Evolutionary conservation across 2,888 invertebrate species (phyloP), one percentile per base, ranked within the genome.

Genomic region (Pteria penguin): DNA sequence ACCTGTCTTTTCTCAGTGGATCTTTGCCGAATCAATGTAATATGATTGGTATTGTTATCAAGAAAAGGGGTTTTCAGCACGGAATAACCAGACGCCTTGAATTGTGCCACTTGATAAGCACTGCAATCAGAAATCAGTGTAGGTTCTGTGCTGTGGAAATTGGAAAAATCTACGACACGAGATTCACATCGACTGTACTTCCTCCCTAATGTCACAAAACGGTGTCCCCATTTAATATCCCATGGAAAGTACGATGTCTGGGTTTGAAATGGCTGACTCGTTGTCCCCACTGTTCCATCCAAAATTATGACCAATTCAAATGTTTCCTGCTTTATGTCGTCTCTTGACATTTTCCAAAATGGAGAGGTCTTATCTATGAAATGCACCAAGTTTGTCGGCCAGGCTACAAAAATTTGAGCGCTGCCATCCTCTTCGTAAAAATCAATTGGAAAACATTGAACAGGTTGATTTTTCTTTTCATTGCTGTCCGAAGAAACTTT

Each of bases 321-420:
- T 86, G 96, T 94, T 91, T 97, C 97, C 86, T 95, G 94, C 62
- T 96, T 94, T 94, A 97, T 95, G 91, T 97, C 97, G 62, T 96
- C 95, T 24, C 97, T 97, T 0, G 97, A 96, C 86, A 98, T 94
- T 89, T 95, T 95, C 93, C 96, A 98, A 32, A 98, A 94, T 0
- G 97, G 98, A 70, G 96, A 97, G 80, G 94, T 94, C 78, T 96
- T 95, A 92, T 97, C 96, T 90, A 98, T 98, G 92, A 95, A 96
- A 92, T 98, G 98, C 31, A 97, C 97, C 82, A 98, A 96, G 33
- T 96, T 97, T 86, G 97, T 97, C 2, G 98, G 98, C 98, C 98
- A 98, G 85, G 98, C 97, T 92, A 98, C 97, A 94, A 98, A 97
- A 82, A 98, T 95, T 75, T 97, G 94, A 92, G 97, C 97, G 90